Evolutionary conservation across 2,797 vertebrate genomes (phyloP).

Genomic region (Zalophus californianus): DNA sequence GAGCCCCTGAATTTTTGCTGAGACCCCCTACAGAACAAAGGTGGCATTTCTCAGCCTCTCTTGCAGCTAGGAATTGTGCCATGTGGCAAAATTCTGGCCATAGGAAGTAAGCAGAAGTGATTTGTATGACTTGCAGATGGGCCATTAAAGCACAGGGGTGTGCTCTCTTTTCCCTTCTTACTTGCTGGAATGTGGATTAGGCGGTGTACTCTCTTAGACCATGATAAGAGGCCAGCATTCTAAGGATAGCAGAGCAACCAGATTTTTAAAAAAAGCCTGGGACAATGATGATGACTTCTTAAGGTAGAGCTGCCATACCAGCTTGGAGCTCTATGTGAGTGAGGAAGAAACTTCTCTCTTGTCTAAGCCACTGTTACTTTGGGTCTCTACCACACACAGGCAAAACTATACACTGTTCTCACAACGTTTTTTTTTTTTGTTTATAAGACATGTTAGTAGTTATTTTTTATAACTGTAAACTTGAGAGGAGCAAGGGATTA

Average conservation of each 20-base stretch:
- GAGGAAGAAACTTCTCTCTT: background rate
- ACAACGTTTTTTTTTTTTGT: background rate
- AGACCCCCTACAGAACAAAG: background rate
- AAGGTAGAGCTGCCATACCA: background rate
- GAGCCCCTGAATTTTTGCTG: background rate
- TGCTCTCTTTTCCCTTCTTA: background rate
- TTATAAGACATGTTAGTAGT: background rate
- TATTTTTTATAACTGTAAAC: conserved; percentile 46
- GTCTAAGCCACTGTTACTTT: conserved; percentile 39
- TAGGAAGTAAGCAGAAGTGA: background rate
- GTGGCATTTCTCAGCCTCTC: background rate
- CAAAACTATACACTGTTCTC: background rate
- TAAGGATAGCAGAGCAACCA: background rate
- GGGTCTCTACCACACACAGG: background rate
- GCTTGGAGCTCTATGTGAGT: background rate
- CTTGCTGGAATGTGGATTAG: background rate
- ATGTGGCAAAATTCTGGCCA: background rate
- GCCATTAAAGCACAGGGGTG: background rate
- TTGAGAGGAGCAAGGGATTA: background rate
- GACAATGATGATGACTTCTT: background rate
- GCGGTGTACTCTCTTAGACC: background rate
- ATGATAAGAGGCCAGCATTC: background rate
- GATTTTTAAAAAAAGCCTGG: background rate
- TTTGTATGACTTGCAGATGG: background rate
- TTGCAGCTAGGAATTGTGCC: background rate